A percentile compares a stretch with the other conserved stretches of the same genome.
Conservation (phyloP, 2,797 vertebrate genomes). For the Acanthornis magna region DNA sequence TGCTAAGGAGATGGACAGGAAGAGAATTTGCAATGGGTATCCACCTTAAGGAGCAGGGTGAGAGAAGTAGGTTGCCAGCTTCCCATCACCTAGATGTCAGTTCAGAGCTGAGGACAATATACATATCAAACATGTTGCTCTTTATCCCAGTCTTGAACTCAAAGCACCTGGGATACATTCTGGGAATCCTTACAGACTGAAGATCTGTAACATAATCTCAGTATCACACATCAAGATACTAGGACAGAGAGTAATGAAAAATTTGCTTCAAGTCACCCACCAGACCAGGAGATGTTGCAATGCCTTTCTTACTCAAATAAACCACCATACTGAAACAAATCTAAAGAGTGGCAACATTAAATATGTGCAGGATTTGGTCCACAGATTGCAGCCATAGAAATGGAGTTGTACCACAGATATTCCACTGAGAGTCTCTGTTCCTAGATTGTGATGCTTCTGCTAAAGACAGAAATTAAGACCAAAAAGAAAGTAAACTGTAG, state of each 20-base stretch:
- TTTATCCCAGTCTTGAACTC: background rate
- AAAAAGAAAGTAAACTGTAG: background rate
- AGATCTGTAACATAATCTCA: background rate
- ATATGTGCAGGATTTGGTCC: background rate
- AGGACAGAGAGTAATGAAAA: background rate
- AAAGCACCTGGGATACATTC: background rate
- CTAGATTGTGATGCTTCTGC: background rate
- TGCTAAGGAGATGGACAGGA: conserved; percentile 28
- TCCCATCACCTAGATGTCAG: background rate
- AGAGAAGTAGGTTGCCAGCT: background rate
- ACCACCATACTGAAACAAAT: background rate
- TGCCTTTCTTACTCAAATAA: background rate
- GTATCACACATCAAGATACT: background rate
- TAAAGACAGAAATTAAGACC: background rate
- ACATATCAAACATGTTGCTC: background rate
- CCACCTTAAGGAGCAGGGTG: background rate
- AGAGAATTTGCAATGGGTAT: background rate
- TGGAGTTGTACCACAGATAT: background rate
- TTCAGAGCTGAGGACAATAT: background rate
- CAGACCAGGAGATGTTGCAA: background rate
- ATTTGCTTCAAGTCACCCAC: background rate
- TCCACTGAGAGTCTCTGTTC: background rate
- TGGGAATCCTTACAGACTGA: background rate
- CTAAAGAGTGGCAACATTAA: background rate
- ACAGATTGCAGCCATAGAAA: background rate